phyloP scores from a whole-genome alignment of 2,888 invertebrate species.

The Drosophila kambysellisi region DNA sequence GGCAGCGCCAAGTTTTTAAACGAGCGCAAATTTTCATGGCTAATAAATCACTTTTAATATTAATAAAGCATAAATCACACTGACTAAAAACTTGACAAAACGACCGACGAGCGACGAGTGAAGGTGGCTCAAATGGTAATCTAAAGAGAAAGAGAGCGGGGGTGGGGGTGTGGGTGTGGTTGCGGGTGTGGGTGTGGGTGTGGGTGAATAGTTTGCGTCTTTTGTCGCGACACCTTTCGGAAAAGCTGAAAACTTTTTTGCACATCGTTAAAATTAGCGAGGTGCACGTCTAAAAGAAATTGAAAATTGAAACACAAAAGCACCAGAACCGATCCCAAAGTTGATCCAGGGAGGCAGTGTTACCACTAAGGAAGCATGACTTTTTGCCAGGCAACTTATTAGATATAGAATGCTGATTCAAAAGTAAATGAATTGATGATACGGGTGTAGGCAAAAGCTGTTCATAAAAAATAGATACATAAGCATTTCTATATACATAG shows the following conservation, averaged over 20 bases:
- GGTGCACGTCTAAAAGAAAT: constrained; percentile 21
- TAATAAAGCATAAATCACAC: constrained; percentile 83
- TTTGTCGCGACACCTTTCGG: constrained; percentile 24
- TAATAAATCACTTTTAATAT: constrained; percentile 84
- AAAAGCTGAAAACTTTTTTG: constrained; percentile 21
- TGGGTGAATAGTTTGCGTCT: constrained; percentile 25
- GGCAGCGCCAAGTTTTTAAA: constrained; percentile 50
- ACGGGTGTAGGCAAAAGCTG: not conserved
- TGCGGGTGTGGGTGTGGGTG: not conserved
- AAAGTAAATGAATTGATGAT: not conserved
- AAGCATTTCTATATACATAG: not conserved
- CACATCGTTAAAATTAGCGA: constrained; percentile 24
- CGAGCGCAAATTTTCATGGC: constrained; percentile 65
- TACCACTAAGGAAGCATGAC: not conserved
- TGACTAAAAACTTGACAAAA: constrained; percentile 62
- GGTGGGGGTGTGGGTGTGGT: not conserved
- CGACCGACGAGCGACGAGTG: not conserved
- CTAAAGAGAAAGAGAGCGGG: not conserved
- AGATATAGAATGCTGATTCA: not conserved
- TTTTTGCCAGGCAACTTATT: not conserved
- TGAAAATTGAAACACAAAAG: constrained; percentile 24
- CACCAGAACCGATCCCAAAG: constrained; percentile 15
- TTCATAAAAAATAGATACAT: not conserved
- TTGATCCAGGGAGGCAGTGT: not conserved
- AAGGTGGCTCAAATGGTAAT: not conserved